Evolutionary conservation across 2,797 vertebrate species (phyloP), one percentile per base, ranked within the genome.

Genomic region (Siniperca obscura): DNA sequence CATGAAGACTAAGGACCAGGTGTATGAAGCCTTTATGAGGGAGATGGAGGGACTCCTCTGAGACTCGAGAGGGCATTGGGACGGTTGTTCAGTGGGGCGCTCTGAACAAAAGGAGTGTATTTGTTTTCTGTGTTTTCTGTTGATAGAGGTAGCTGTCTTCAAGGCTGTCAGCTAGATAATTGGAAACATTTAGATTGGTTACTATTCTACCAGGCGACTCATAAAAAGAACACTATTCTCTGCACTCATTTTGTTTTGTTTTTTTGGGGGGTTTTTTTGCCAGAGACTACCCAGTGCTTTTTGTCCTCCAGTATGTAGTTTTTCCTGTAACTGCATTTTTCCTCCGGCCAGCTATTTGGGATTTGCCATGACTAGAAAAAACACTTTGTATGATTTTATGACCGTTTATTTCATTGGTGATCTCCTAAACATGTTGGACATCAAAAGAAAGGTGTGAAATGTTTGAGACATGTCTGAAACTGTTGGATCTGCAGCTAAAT

Each of bases 1-100:
- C 76, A 97, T 99, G 95, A 98, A 99, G 95, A 99, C 98, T 74
- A 99, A 99, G 94, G 98, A 99, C 95, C 98, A 99, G 91, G 96
- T 99, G 80, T 99, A 99, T 87, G 98, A 99, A 94, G 97, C 98
- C 34, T 99, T 99, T 90, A 99, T 99, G 98, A 98, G 98, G 81
- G 98, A 99, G 93, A 99, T 99, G 98, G 97, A 99, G 89, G 98
- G 98, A 81, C 96, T 99, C 12, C 97, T 99, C 88, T 99, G 92
- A 94, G 76, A 87, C 34, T 62, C 13, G 0, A 52, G 17, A 57
- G 27, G 7, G 3, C 12, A 10, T 11, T 44, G 3, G 10, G 2
- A 7, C 21, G 3, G 38, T 44, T 42, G 11, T 74, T 76, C 9
- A 55, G 38, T 38, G n/a, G 21, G 53, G 60, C 13, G 5, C 70